Evolutionary conservation across 2,113 vertebrate species (phyloP).

Genomic region (Corythoichthys haematopterus): DNA sequence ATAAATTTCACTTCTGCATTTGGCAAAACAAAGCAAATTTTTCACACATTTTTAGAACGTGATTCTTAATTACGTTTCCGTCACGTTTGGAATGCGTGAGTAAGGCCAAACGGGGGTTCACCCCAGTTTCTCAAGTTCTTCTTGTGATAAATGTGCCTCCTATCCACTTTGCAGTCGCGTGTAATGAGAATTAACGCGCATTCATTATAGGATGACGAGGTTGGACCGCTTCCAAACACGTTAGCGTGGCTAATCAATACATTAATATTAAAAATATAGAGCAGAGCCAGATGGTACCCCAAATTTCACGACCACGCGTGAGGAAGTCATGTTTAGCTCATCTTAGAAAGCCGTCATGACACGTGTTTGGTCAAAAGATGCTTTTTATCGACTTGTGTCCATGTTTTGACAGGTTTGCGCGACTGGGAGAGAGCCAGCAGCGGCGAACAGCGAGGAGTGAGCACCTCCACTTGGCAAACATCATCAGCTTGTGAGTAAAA

Average conservation of each 20-base stretch:
- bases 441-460: constrained; percentile 74
- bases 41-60: no score
- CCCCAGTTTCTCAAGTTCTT: neutral
- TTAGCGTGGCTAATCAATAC: constrained; percentile 44
- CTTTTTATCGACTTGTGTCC: neutral
- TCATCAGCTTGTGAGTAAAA: constrained; percentile 85
- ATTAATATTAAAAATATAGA: constrained; percentile 59
- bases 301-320: constrained; percentile 32
- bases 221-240: constrained; percentile 44
- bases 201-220: constrained; percentile 43
- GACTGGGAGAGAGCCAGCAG: constrained; percentile 86
- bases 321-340: constrained; percentile 12
- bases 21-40: no score
- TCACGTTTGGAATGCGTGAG: no score
- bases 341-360: neutral
- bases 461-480: constrained; percentile 71
- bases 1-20: no score
- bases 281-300: constrained; percentile 36
- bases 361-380: neutral
- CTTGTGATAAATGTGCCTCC: constrained; percentile 31
- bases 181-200: constrained; percentile 37
- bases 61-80: no score
- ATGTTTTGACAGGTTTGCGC: constrained; percentile 80
- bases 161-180: constrained; percentile 22
- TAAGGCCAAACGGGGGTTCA: neutral